phyloP scores from a whole-genome alignment of 2,888 invertebrate genomes.

The Watsonalla binaria region DNA sequence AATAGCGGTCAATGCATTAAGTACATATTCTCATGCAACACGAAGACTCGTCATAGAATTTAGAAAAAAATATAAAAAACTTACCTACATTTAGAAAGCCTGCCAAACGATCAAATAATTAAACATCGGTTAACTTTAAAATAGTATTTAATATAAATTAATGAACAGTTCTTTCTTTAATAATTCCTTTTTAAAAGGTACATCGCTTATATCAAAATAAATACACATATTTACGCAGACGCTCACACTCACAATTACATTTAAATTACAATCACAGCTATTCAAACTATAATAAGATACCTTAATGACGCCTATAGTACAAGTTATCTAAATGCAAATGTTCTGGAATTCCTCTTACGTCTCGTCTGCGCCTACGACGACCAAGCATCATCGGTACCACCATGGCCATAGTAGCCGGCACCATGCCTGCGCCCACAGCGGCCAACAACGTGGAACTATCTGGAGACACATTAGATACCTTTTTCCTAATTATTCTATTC shows the following conservation, averaged over 20 bases:
- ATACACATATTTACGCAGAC: not conserved
- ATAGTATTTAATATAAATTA: too few relatives aligned
- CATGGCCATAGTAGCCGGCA: slow-evolving; percentile 90
- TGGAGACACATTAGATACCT: slow-evolving; percentile 50
- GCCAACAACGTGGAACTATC: slow-evolving; percentile 83
- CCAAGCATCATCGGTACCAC: slow-evolving; percentile 87
- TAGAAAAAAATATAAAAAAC: too few relatives aligned
- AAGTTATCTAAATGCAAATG: slow-evolving; percentile 36
- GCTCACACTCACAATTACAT: slow-evolving; percentile 9
- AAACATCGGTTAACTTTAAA: too few relatives aligned
- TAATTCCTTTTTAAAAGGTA: slow-evolving; percentile 10
- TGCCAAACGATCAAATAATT: too few relatives aligned
- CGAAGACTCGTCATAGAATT: too few relatives aligned
- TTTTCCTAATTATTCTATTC: slow-evolving; percentile 51
- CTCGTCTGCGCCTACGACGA: slow-evolving; percentile 55
- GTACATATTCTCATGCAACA: too few relatives aligned
- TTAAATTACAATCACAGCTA: slow-evolving; percentile 32
- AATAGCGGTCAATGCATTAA: too few relatives aligned
- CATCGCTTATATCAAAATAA: not conserved
- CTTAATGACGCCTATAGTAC: slow-evolving; percentile 32
- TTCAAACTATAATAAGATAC: slow-evolving; percentile 8
- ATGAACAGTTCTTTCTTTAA: too few relatives aligned
- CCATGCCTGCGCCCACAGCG: slow-evolving; percentile 87
- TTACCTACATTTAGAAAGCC: too few relatives aligned
- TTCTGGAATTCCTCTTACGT: slow-evolving; percentile 21